Evolutionary conservation across 2,113 vertebrate genomes (phyloP), one percentile per base, ranked within the genome.

Genomic region (Sylvia atricapilla): DNA sequence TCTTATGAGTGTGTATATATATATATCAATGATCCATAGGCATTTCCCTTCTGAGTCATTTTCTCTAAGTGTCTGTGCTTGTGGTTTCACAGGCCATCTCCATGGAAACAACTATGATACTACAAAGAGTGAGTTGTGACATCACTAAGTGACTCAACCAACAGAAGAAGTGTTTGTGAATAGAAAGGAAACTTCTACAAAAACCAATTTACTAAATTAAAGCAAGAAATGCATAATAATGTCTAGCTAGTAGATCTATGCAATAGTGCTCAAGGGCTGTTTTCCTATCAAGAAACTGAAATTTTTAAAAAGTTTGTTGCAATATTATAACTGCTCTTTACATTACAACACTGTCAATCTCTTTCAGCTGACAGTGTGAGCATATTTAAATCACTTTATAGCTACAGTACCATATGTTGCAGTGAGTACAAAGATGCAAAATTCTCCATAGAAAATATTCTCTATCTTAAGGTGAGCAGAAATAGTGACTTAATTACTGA

Each of bases 301-400:
- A 0, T 33, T 77, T 84, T 80, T 46, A 14, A 25, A 25, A 90
- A 82, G 11, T 84, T 90, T 93, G 3, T 41, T 81, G 72, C 22
- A 75, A 28, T 95, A 49, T 22, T 43, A 52, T 78, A 19, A 15
- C 28, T 78, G 4, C 12, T 84, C 76, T 84, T 94, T 79, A 89
- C 59, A 79, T 84, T 76, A 64, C 89, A 92, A 86, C 53, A 41
- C 25, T 79, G 47, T 92, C 72, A 84, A 64, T 87, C 39, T 89
- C 33, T 81, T 73, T 91, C 78, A 91, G 13, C 30, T 93, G 91
- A 90, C 84, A 77, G n/a, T 17, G 31, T 53, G 52, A 87, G 50
- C 33, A 37, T 79, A 93, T 82, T 96, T 94, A 92, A 95, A 90
- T 93, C 35, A 12, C 19, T 94, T 94, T 84, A 75, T 86, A 84